A percentile compares a stretch with the other conserved stretches of the same genome.
These are phyloP conservation scores for Biston stratarius DNA, from an alignment of 2,888 invertebrate species.

Conservation along the genomic window DNA sequence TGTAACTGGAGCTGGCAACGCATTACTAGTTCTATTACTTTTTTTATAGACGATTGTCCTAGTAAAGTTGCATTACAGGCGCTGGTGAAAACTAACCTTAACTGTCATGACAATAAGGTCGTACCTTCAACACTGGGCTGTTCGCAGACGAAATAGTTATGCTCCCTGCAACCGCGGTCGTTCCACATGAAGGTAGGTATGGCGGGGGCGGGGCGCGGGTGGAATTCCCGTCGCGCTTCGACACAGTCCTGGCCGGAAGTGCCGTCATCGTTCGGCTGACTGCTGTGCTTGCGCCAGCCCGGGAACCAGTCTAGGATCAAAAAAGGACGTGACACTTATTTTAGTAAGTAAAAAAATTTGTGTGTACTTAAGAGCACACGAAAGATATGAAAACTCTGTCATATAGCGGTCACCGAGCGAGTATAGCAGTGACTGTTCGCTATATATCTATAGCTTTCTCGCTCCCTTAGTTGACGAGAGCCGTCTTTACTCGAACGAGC, in stretches of 20 bases:
- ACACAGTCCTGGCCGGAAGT: conserved; percentile 93
- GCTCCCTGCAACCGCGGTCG: conserved; percentile 90
- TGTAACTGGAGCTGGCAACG: background rate
- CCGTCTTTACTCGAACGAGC: too few species aligned
- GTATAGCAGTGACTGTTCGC: too few species aligned
- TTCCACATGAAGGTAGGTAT: conserved; percentile 92
- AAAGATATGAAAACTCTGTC: too few species aligned
- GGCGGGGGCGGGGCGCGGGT: conserved; percentile 80
- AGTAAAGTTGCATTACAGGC: too few species aligned
- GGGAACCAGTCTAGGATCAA: conserved; percentile 91
- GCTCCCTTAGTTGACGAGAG: too few species aligned
- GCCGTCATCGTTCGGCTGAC: conserved; percentile 94
- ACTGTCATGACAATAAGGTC: background rate
- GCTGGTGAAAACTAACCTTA: background rate
- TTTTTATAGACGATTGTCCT: background rate
- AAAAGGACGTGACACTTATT: background rate
- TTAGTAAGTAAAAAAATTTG: too few species aligned
- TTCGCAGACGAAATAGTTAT: conserved; percentile 92
- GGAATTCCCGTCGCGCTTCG: conserved; percentile 90
- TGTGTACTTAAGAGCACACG: too few species aligned
- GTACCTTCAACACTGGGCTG: conserved; percentile 89
- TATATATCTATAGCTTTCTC: too few species aligned
- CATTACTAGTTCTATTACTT: background rate
- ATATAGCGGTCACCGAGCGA: too few species aligned
- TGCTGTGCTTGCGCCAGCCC: conserved; percentile 90